Evolutionary conservation across 2,888 invertebrate species (phyloP).

Genomic region (Patella pellucida): DNA sequence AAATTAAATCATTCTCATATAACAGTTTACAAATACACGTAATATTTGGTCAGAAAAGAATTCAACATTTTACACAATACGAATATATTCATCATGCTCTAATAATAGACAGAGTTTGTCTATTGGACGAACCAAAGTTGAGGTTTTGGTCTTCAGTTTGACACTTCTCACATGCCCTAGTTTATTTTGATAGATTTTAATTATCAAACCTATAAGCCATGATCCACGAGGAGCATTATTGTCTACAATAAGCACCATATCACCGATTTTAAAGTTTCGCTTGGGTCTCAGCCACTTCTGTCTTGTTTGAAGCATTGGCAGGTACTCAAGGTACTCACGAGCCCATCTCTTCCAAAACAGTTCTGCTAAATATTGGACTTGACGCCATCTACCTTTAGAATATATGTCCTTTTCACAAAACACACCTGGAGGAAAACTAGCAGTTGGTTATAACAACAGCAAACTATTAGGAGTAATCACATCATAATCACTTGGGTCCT

Average conservation of each 20-base stretch:
- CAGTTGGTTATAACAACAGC: conserved; percentile 39
- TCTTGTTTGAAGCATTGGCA: conserved; percentile 25
- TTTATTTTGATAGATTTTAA: conserved; percentile 14
- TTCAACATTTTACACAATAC: too few species aligned
- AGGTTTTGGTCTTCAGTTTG: conserved; percentile 14
- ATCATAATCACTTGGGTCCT: conserved; percentile 19
- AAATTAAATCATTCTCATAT: too few species aligned
- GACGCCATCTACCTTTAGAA: conserved; percentile 21
- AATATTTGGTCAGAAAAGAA: too few species aligned
- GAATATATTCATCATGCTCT: too few species aligned
- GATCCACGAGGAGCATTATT: conserved; percentile 19
- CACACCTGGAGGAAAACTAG: conserved; percentile 22
- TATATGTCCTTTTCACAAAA: conserved; percentile 12
- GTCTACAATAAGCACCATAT: conserved; percentile 31
- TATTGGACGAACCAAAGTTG: neutral
- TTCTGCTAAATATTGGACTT: conserved; percentile 23
- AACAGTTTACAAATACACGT: too few species aligned
- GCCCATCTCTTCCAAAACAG: conserved; percentile 30
- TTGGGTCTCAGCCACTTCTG: conserved; percentile 22
- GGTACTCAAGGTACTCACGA: conserved; percentile 27
- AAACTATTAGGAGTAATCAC: conserved; percentile 58
- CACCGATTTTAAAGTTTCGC: conserved; percentile 27
- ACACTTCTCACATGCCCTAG: conserved; percentile 26
- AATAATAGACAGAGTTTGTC: too few species aligned
- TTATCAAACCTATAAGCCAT: conserved; percentile 30